Base-by-base conservation (phyloP, 2,888 invertebrate species). In the Tetrapedia diversipes region DNA sequence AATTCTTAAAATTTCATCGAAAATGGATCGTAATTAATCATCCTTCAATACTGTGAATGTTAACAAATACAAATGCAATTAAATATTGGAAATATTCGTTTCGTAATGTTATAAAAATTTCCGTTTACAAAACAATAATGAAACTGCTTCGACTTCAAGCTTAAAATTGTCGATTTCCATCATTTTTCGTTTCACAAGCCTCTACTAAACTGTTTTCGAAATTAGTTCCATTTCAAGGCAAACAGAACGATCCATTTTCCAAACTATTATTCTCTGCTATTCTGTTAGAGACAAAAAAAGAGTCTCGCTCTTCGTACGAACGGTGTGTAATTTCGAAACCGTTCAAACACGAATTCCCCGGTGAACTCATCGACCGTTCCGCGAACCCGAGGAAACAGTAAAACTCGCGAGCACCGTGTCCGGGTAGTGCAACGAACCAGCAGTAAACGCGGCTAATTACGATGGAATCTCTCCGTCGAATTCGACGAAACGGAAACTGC, bases 361-460 rank as follows among this genome's bases (percentile, higher is more conserved):
- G 27, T 43, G 34, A 69, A 45, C 54, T 69, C 74, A 59, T 64
- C 57, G 63, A 51, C 29, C 70, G 29, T n/a, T 22, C 41, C 19
- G 41, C 41, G 51, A 37, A 34, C 41, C n/a, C 19, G 41, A 29
- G 19, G 47, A 27, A 32, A 45, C 41, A 43, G 63, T 32, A 51
- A 74, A 63, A 45, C 45, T 27, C 45, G 32, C 7, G 41, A 64
- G 29, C 34, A 39, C 16, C 19, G 16, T 24, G 32, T 32, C 43
- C 37, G 24, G n/a, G 43, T 39, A 51, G 53, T 29, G 49, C 56
- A 37, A 14, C 34, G 54, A 72, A 37, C 65, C 65, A 56, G 60
- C 43, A n/a, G 72, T 60, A 65, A 59, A 60, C 54, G 32, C 39
- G 51, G 32, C 49, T 43, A 56, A 64, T 75, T 54, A 71, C 45